Base-by-base conservation (phyloP, 2,113 vertebrate species). In the Dermatemys mawii region DNA sequence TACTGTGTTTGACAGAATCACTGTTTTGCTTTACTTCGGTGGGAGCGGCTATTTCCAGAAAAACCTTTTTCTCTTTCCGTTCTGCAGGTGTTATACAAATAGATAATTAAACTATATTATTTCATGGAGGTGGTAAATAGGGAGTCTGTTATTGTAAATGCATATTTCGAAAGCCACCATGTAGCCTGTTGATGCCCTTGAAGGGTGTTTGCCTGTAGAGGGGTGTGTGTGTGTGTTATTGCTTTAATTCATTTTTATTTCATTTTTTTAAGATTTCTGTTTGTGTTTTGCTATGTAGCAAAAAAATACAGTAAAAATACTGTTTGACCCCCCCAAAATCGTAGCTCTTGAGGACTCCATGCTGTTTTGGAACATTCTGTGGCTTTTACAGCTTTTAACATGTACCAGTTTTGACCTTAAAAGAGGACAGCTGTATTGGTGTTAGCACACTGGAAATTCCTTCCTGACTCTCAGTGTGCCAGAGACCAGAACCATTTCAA, bases 351-450 rank as follows among this genome's bases (percentile, higher is more conserved):
- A 86, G 92, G 89, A 92, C 88, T 97, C 19, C 54, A 86, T 73
- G 44, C 90, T 97, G 91, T 94, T 97, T 94, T 94, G 93, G 93
- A 97, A 97, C 96, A 95, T 91, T 92, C 80, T 97, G 95, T 97
- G 96, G 94, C 86, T 93, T 95, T 92, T 78, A 49, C 87, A 53
- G 92, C 90, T 96, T 96, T 89, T 95, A 94, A 90, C 46, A 10
- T 90, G 91, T 93, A 91, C 76, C 81, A 93, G 0, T 97, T 92
- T 91, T 6, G 88, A 96, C 84, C 93, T 78, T 12, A 79, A 95
- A 97, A 95, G 95, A 92, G 92, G 78, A 85, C 91, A 85, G 82
- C 82, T 93, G 51, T 94, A 49, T 75, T 93, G 82, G 67, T 84
- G 53, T 96, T 90, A 14, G 22, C 76, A 21, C 82, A 1, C 70